Percentiles rank a stretch among this genome's conserved stretches.
phyloP scores from a whole-genome alignment of 2,888 invertebrate genomes.

The Euphydryas editha region DNA sequence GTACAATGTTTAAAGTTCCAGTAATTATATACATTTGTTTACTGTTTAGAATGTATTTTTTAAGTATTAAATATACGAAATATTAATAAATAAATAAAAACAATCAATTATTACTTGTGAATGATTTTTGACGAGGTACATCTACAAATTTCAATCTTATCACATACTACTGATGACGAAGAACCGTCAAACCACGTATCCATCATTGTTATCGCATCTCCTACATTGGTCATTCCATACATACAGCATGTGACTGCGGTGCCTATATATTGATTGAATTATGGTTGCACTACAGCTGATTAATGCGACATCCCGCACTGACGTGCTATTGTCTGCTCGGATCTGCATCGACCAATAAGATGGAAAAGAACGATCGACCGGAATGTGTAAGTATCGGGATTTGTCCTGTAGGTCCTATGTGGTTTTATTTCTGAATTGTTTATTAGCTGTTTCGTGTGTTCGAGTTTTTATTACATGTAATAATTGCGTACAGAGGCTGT shows the following conservation, averaged over 20 bases:
- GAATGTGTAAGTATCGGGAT: conserved; percentile 55
- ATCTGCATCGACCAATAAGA: conserved; percentile 77
- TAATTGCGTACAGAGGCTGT: background rate
- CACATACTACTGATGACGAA: conserved; percentile 2
- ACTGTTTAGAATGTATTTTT: too few relatives aligned
- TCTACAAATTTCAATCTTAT: background rate
- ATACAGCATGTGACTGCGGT: conserved; percentile 64
- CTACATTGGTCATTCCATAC: conserved; percentile 66
- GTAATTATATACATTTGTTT: background rate
- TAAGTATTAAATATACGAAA: too few relatives aligned
- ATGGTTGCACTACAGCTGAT: conserved; percentile 80
- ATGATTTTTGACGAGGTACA: background rate
- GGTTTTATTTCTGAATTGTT: conserved; percentile 19
- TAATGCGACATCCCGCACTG: conserved; percentile 80
- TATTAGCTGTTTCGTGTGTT: conserved; percentile 3
- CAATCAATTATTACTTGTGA: too few relatives aligned
- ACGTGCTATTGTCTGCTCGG: conserved; percentile 78
- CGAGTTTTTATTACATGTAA: conserved; percentile 6
- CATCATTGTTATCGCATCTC: conserved; percentile 48
- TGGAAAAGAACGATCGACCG: conserved; percentile 51
- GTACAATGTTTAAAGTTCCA: background rate
- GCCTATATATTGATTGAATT: conserved; percentile 74
- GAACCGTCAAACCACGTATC: conserved; percentile 25
- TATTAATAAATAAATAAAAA: too few relatives aligned
- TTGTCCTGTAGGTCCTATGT: conserved; percentile 40